Percentiles rank a stretch among this genome's conserved stretches.
Conservation (phyloP, 1,140 invertebrate genomes). For the Epicauta chinensis region DNA sequence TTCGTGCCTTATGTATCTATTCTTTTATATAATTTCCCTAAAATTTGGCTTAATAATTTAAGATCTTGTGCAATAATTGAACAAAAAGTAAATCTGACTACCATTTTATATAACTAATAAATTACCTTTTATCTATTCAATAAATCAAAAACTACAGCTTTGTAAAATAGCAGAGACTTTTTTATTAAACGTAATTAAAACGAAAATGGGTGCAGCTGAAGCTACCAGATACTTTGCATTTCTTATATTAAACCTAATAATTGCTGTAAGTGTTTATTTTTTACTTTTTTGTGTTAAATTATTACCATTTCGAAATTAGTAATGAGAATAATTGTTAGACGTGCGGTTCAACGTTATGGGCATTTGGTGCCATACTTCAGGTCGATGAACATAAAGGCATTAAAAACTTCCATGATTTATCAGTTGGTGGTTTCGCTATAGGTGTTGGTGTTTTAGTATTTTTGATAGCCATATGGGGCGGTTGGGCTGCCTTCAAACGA, state of each 20-base stretch:
- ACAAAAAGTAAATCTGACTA: too few relatives aligned
- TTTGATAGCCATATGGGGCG: slow-evolving; percentile 3
- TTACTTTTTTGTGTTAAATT: background rate
- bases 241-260: slow-evolving; percentile 1
- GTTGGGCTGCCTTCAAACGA: slow-evolving; percentile 5
- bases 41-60: too few relatives aligned
- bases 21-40: too few relatives aligned
- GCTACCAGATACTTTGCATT: slow-evolving; percentile 8
- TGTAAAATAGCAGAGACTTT: too few relatives aligned
- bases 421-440: slow-evolving; percentile 6
- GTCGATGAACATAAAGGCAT: slow-evolving; percentile 7
- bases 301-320: too few relatives aligned
- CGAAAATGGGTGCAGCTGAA: slow-evolving; percentile 9
- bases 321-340: background rate
- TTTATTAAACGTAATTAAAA: background rate
- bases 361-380: slow-evolving; percentile 8
- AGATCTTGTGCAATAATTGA: too few relatives aligned
- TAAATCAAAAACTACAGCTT: too few relatives aligned
- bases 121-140: too few relatives aligned
- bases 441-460: slow-evolving; percentile 6
- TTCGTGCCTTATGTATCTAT: too few relatives aligned
- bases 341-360: slow-evolving; percentile 3
- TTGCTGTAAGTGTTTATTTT: slow-evolving; percentile 3
- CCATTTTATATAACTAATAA: too few relatives aligned
- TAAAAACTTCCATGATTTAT: slow-evolving; percentile 2